Evolutionary conservation across 2,797 vertebrate species (phyloP), one percentile per base, ranked within the genome.

Genomic region (Enteromius thamalakanensis): DNA sequence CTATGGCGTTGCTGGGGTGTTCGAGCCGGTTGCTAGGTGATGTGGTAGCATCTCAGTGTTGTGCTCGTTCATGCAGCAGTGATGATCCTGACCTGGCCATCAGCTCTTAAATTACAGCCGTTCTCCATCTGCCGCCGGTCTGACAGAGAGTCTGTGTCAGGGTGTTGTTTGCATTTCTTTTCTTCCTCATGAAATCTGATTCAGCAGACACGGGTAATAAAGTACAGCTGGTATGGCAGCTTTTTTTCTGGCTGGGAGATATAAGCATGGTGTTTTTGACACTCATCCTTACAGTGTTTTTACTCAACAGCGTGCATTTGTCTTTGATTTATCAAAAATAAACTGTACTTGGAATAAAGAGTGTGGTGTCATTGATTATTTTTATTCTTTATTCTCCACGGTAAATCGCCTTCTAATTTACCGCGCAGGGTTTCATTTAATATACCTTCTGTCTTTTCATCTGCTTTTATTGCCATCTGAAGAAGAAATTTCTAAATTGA

Each of bases 51-150:
- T 72, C 70, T 75, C 21, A 40, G 69, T 71, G 21, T 17, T 32
- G 3, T 72, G 3, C 11, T 76, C 32, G 0, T 75, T 76, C 32
- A 23, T 55, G 19, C 21, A 37, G 21, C 45, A 60, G 32, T 51
- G 29, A 67, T 10, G 37, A 40, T 14, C 29, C 15, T 51, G 45
- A 49, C 62, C 12, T 64, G 21, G 0, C n/a, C 55, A 65, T 60
- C 69, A 60, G 72, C 60, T 67, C 37, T 76, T 62, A 58, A 76
- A 69, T 86, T 68, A 77, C 60, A 34, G 40, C 37, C 42, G 51
- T 60, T 40, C 34, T 3, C 11, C 64, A 10, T 58, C 58, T 85
- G 60, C 15, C 64, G 72, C 67, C 37, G 0, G n/a, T n/a, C n/a
- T n/a, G n/a, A n/a, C n/a, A n/a, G n/a, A n/a, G n/a, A n/a, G n/a